Evolutionary conservation across 1,140 invertebrate species (phyloP), one percentile per base, ranked within the genome.

Genomic region (Aphidius gifuensis): DNA sequence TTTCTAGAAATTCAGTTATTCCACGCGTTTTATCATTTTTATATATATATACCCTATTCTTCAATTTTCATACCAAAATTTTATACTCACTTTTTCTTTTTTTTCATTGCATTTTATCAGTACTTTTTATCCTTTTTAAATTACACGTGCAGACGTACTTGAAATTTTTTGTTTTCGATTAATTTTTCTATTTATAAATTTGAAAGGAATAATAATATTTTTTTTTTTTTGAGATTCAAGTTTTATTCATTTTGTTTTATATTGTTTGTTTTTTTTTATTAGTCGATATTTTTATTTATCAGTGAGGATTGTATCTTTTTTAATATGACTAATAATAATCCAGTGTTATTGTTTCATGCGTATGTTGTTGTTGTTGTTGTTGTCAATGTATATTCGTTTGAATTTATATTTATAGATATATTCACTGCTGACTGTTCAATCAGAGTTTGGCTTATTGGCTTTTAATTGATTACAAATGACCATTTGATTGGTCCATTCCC

Each of bases 391-490:
- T 45, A 54, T 51, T 54, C 50, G 42, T n/a, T 45, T 47, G 44
- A 9, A 6, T 45, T 23, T 69, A 32, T 32, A 32, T 32, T 32
- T 32, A 32, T 32, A 32, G 23, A 63, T 61, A 66, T 51, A 44
- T 57, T 47, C 32, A 46, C 44, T 46, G 60, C 47, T 61, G 58
- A 55, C 58, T 73, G 73, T 73, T 74, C 77, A 77, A 80, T 80
- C 77, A 75, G 71, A 72, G 63, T 60, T 62, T 65, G 69, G 73
- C 76, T 80, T 78, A 80, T 80, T 81, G 78, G 72, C 75, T 78
- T 79, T 80, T 81, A 81, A 81, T 81, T 80, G 78, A 81, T 80
- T 80, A 81, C 77, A 80, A 80, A 80, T 79, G 78, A 74, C 73
- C 72, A 71, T 75, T 78, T 75, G 75, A 80, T 80, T 80, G 75